phyloP scores from a whole-genome alignment of 2,888 invertebrate genomes.

The Archips xylosteana region DNA sequence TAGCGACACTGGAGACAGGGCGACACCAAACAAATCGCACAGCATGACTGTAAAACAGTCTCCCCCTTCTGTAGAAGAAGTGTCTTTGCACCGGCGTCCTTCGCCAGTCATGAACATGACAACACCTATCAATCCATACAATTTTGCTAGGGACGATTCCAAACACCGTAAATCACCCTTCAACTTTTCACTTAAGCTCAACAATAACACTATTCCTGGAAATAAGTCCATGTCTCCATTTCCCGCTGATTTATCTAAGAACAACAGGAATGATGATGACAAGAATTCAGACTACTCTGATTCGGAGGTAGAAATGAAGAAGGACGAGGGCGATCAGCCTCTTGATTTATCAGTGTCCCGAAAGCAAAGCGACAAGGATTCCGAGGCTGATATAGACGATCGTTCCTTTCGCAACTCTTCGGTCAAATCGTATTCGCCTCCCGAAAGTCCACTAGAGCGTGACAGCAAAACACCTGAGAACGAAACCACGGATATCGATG shows the following conservation, averaged over 20 bases:
- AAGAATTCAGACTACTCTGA: constrained; percentile 72
- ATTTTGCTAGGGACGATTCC: constrained; percentile 68
- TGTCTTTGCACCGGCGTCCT: constrained; percentile 86
- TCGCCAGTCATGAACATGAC: constrained; percentile 87
- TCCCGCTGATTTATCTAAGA: constrained; percentile 74
- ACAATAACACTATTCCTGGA: constrained; percentile 64
- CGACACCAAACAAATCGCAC: constrained; percentile 84
- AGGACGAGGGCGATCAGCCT: constrained; percentile 87
- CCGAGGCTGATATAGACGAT: constrained; percentile 72
- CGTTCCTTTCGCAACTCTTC: constrained; percentile 75
- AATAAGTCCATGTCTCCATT: constrained; percentile 63
- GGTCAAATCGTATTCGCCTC: constrained; percentile 77
- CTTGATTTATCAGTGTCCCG: constrained; percentile 89
- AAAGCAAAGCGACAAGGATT: constrained; percentile 80
- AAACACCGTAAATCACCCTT: constrained; percentile 72
- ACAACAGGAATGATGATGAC: constrained; percentile 61
- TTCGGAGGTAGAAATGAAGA: constrained; percentile 68
- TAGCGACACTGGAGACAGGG: constrained; percentile 74
- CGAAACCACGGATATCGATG: constrained; percentile 84
- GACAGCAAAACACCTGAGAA: constrained; percentile 77
- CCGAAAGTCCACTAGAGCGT: constrained; percentile 72
- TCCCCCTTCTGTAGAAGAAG: constrained; percentile 89
- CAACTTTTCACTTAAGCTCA: constrained; percentile 67
- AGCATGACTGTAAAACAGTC: constrained; percentile 84
- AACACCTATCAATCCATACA: constrained; percentile 67